phyloP scores from a whole-genome alignment of 2,113 vertebrate genomes.

The Ranitomeya variabilis region DNA sequence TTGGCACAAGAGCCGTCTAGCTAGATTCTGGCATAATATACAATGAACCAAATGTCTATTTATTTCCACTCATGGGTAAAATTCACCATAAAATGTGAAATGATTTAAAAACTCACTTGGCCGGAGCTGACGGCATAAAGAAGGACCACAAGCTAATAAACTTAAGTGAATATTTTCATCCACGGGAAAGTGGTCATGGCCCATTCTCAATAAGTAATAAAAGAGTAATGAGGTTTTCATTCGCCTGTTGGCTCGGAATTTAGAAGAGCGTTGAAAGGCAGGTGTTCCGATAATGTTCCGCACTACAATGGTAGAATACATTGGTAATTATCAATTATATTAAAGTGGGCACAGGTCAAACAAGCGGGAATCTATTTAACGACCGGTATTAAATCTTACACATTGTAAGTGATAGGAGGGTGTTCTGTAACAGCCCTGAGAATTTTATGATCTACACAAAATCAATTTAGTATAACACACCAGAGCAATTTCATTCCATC shows the following conservation, averaged over 20 bases:
- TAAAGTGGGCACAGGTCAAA: conserved; percentile 51
- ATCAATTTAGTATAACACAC: conserved; percentile 57
- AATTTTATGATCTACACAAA: conserved; percentile 57
- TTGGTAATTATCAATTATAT: conserved; percentile 53
- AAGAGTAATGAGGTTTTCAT: conserved; percentile 51
- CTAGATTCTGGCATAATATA: too few relatives aligned
- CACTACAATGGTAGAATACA: conserved; percentile 44
- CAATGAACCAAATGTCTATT: conserved; percentile 18
- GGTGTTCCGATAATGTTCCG: conserved; percentile 26
- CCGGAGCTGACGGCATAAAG: conserved; percentile 14
- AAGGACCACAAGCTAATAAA: conserved; percentile 49
- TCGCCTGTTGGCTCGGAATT: conserved; percentile 44
- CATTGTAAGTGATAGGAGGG: conserved; percentile 53
- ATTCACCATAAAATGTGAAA: not conserved
- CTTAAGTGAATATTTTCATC: conserved; percentile 53
- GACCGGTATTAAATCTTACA: conserved; percentile 2
- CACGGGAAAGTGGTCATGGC: conserved; percentile 46
- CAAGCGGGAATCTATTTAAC: conserved; percentile 48
- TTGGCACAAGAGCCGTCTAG: not conserved
- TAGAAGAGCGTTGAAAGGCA: conserved; percentile 26
- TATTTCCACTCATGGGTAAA: conserved; percentile 22
- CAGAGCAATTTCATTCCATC: conserved; percentile 57
- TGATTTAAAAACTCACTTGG: conserved; percentile 34
- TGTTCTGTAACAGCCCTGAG: conserved; percentile 43
- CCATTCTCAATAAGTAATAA: conserved; percentile 48